phyloP scores from a whole-genome alignment of 2,797 vertebrate species.

The Bucorvus abyssinicus region DNA sequence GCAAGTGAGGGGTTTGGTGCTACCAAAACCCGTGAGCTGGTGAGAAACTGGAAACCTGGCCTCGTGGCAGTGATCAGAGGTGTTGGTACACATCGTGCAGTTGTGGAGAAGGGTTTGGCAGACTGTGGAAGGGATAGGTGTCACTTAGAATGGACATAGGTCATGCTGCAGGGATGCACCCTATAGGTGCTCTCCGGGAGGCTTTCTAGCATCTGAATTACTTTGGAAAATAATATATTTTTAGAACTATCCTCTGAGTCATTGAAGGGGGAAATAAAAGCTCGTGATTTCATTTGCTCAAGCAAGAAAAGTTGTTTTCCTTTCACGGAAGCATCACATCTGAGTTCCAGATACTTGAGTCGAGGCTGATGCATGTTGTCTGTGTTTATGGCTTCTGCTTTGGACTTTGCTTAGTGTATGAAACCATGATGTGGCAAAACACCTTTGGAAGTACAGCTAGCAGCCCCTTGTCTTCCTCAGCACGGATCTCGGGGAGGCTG shows the following conservation, averaged over 20 bases:
- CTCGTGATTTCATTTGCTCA: not conserved
- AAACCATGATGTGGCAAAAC: not conserved
- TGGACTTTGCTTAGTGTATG: not conserved
- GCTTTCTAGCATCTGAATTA: not conserved
- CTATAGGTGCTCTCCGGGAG: not conserved
- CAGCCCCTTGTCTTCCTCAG: not conserved
- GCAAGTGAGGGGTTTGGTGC: not conserved
- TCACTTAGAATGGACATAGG: rapidly evolving
- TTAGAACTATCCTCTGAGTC: not conserved
- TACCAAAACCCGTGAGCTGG: not conserved
- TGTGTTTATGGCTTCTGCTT: rapidly evolving
- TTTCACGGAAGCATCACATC: not conserved
- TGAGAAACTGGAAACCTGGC: not conserved
- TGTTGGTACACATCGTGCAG: not conserved
- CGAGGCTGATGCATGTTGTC: not conserved
- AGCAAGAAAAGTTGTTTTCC: not conserved
- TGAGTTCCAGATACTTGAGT: not conserved
- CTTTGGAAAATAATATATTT: not conserved
- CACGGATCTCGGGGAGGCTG: not conserved
- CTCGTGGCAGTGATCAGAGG: not conserved
- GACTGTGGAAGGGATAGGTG: not conserved
- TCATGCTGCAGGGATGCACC: not conserved
- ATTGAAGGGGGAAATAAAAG: not conserved
- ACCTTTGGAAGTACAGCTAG: not conserved
- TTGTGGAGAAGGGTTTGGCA: not conserved